phyloP scores from a whole-genome alignment of 2,888 invertebrate genomes.

The Drosophila anceps region DNA sequence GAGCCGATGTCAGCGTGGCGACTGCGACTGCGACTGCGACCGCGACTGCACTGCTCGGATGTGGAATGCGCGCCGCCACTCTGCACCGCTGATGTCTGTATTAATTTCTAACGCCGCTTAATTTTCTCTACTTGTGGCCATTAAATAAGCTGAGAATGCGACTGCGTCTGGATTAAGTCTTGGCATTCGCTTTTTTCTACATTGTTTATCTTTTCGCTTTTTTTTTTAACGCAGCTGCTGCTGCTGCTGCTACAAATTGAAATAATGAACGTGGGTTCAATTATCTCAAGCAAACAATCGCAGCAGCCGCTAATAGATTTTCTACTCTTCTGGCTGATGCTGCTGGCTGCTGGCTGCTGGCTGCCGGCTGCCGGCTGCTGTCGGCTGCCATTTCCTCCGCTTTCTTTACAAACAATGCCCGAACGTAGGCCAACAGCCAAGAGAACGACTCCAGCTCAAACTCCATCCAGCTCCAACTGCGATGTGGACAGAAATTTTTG shows the following conservation, averaged over 20 bases:
- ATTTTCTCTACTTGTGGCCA: constrained; percentile 70
- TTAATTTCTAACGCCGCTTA: constrained; percentile 80
- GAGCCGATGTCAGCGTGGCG: constrained; percentile 46
- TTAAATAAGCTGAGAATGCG: constrained; percentile 58
- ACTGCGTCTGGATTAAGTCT: constrained; percentile 48
- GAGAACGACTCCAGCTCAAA: constrained; percentile 16
- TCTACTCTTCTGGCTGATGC: constrained; percentile 50
- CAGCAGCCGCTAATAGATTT: constrained; percentile 75
- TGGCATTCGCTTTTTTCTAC: constrained; percentile 8
- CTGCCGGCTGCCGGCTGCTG: not conserved
- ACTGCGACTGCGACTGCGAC: constrained; percentile 28
- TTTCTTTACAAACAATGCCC: constrained; percentile 74
- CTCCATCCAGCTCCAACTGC: not conserved
- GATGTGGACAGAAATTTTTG: constrained; percentile 57
- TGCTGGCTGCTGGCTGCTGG: not conserved
- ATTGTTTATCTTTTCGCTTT: constrained; percentile 24
- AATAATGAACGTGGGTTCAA: constrained; percentile 81
- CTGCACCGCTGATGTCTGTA: constrained; percentile 61
- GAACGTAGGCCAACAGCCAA: constrained; percentile 47
- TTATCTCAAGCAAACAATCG: constrained; percentile 78
- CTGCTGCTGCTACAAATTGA: constrained; percentile 69
- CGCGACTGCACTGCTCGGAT: constrained; percentile 11
- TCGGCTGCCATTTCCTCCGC: constrained; percentile 43
- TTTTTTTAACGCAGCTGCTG: constrained; percentile 48
- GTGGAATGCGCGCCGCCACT: constrained; percentile 55